Evolutionary conservation across 2,797 vertebrate species (phyloP).

Genomic region (Sylvilagus floridanus): DNA sequence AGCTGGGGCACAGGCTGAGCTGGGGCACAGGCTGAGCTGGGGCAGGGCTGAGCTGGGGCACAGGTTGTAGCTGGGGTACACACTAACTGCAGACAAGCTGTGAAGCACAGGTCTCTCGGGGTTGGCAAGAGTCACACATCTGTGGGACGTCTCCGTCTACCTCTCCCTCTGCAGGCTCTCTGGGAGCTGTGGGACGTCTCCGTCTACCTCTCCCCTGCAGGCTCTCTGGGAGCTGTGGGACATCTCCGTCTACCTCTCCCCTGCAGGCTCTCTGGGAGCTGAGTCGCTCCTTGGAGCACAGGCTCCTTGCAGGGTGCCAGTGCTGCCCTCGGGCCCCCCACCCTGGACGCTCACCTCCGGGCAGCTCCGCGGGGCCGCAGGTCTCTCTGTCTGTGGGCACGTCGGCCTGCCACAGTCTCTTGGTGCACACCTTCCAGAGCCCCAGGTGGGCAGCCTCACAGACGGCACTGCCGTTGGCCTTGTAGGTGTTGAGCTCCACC

Average conservation of each 20-base stretch:
- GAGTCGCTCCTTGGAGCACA: background rate
- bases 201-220: background rate
- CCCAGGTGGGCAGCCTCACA: slow-evolving; percentile 94
- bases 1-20: too few relatives aligned
- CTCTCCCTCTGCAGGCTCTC: background rate
- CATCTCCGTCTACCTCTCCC: background rate
- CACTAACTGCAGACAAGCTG: too few relatives aligned
- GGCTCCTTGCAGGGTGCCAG: background rate
- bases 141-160: background rate
- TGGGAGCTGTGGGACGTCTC: too few relatives aligned
- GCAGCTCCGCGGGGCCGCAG: slow-evolving; percentile 93
- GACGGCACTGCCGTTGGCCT: slow-evolving; percentile 90
- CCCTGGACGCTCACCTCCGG: slow-evolving; percentile 90
- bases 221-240: background rate
- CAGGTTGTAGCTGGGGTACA: too few relatives aligned
- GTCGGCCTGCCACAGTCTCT: slow-evolving; percentile 92
- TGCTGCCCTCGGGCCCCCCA: background rate
- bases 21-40: too few relatives aligned
- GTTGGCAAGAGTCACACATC: too few relatives aligned
- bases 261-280: background rate
- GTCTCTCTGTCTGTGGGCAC: slow-evolving; percentile 91
- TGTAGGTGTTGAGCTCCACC: slow-evolving; percentile 93
- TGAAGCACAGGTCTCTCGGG: background rate
- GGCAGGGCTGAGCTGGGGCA: too few relatives aligned
- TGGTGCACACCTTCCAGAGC: slow-evolving; percentile 94